A percentile compares a stretch with the other conserved stretches of the same genome.
These are phyloP conservation scores for Luperina testacea DNA, from an alignment of 2,888 invertebrate genomes.

Conservation along the genomic window DNA sequence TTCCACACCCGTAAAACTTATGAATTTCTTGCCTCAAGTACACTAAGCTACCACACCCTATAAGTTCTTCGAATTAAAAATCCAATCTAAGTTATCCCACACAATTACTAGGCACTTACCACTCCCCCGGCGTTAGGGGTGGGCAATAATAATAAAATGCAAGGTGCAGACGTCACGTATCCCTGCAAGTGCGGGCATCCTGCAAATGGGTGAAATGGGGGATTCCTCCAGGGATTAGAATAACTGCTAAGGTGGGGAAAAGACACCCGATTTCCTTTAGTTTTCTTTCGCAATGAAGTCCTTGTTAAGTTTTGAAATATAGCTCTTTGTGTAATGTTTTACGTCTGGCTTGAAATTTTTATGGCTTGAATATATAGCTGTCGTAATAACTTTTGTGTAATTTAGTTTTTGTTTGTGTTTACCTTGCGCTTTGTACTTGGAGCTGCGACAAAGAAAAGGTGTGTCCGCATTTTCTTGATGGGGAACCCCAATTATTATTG, in stretches of 20 bases:
- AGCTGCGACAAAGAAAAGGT: constrained; percentile 1
- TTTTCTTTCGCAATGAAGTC: constrained; percentile 58
- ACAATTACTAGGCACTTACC: constrained; percentile 88
- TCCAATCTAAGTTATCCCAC: constrained; percentile 89
- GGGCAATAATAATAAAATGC: constrained; percentile 78
- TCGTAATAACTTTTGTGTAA: constrained; percentile 58
- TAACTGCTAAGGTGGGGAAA: constrained; percentile 59
- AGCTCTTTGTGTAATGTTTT: constrained; percentile 63
- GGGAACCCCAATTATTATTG: too few relatives aligned
- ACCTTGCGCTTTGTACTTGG: constrained; percentile 30
- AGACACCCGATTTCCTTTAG: constrained; percentile 63
- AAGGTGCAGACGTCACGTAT: constrained; percentile 79
- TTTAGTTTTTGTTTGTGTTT: constrained; percentile 56
- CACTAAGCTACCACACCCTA: constrained; percentile 44
- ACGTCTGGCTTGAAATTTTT: constrained; percentile 58
- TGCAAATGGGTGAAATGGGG: constrained; percentile 70
- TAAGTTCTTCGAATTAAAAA: constrained; percentile 82
- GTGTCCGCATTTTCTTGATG: too few relatives aligned
- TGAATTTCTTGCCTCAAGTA: constrained; percentile 21
- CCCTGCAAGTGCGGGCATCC: constrained; percentile 65
- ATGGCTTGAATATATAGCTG: constrained; percentile 54
- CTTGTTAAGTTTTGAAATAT: constrained; percentile 63
- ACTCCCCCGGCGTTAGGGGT: constrained; percentile 80
- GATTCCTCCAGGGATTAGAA: constrained; percentile 74
- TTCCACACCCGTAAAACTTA: constrained; percentile 26